A percentile compares a stretch with the other conserved stretches of the same genome.
Evolutionary conservation across 1,140 invertebrate genomes (phyloP).

Genomic region (Solenopsis fugax): DNA sequence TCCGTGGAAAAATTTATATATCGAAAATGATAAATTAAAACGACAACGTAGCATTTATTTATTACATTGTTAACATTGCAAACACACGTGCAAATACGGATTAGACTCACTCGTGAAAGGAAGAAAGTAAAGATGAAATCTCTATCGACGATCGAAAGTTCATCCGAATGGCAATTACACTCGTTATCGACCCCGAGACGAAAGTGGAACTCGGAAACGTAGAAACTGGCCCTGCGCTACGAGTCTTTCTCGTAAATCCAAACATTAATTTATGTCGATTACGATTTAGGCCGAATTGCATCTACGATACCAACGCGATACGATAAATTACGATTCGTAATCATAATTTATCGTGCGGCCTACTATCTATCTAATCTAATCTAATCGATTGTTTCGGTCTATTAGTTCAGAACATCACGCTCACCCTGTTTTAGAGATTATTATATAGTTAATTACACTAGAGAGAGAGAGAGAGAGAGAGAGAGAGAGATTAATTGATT

Average conservation of each 20-base stretch:
- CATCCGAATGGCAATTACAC: slow-evolving; percentile 18
- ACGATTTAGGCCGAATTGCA: neutral
- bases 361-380: slow-evolving; percentile 48
- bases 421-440: slow-evolving; percentile 17
- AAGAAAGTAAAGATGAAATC: slow-evolving; percentile 47
- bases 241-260: neutral
- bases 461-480: neutral
- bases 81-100: neutral
- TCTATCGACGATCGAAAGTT: slow-evolving; percentile 47
- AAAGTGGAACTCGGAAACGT: slow-evolving; percentile 18
- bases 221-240: neutral
- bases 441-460: slow-evolving; percentile 43
- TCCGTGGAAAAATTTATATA: neutral
- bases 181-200: neutral
- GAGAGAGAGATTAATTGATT: slow-evolving; percentile 14
- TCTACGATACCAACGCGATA: neutral
- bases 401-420: neutral
- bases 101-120: slow-evolving; percentile 9
- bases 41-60: neutral
- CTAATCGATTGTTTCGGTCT: slow-evolving; percentile 13
- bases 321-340: slow-evolving; percentile 10
- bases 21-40: neutral
- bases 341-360: neutral
- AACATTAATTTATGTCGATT: neutral
- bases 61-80: neutral